A percentile compares a stretch with the other conserved stretches of the same genome.
Conservation (phyloP, 2,888 invertebrate genomes). For the Scaptomyza caliginosa region DNA sequence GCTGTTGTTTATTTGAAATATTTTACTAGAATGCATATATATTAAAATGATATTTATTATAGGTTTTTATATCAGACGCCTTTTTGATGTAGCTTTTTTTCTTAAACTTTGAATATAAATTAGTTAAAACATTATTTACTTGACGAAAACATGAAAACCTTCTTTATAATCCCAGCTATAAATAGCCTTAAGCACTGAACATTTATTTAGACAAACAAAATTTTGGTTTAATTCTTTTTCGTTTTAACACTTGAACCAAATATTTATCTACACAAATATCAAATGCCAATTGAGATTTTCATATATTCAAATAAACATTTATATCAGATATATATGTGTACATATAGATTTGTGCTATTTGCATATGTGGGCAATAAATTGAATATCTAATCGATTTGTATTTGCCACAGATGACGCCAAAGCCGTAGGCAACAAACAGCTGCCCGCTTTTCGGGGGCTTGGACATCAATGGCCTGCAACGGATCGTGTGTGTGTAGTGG, state of each 20-base stretch:
- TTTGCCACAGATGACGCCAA: constrained; percentile 71
- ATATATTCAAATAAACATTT: constrained; percentile 22
- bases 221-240: constrained; percentile 26
- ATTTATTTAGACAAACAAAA: too few species aligned
- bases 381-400: constrained; percentile 23
- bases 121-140: constrained; percentile 2
- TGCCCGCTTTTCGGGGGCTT: constrained; percentile 40
- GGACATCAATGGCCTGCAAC: constrained; percentile 25
- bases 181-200: constrained; percentile 2
- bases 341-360: constrained; percentile 9
- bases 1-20: constrained; percentile 1
- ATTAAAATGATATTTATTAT: constrained; percentile 30
- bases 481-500: constrained; percentile 32
- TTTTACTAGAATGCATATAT: constrained; percentile 3
- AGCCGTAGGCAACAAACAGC: constrained; percentile 40
- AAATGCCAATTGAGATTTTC: constrained; percentile 23
- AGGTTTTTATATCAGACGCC: constrained; percentile 16
- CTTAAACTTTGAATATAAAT: constrained; percentile 43
- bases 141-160: neutral
- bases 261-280: constrained; percentile 5
- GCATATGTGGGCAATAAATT: constrained; percentile 22
- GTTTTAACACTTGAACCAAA: constrained; percentile 43
- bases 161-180: neutral
- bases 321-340: neutral
- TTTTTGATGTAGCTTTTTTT: constrained; percentile 2